Conservation (phyloP, 1,140 invertebrate genomes). For the Drosophila santomea region DNA sequence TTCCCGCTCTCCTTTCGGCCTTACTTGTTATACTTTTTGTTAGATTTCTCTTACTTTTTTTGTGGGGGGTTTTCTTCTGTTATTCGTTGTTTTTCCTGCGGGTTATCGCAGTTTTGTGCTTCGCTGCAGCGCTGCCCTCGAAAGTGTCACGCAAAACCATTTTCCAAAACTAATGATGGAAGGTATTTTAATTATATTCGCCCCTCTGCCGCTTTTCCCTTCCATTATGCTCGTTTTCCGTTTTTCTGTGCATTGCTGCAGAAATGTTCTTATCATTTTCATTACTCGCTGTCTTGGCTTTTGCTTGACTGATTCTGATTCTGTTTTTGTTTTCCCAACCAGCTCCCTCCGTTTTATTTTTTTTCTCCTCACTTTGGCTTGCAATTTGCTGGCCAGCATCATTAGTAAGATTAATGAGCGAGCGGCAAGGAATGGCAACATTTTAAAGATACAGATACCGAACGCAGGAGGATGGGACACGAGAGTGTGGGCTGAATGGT, state of each 20-base stretch:
- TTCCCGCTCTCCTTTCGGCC: conserved; percentile 25
- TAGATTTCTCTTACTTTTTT: not conserved
- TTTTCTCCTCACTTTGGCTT: conserved; percentile 48
- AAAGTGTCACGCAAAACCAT: conserved; percentile 76
- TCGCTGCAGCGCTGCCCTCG: conserved; percentile 63
- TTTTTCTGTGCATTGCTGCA: conserved; percentile 75
- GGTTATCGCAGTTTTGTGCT: conserved; percentile 79
- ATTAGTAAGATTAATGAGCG: conserved; percentile 80
- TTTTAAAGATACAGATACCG: conserved; percentile 52
- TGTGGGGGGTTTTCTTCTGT: conserved; percentile 3
- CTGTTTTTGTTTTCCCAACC: conserved; percentile 42
- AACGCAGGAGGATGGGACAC: not conserved
- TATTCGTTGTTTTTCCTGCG: conserved; percentile 49
- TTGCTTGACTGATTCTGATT: conserved; percentile 78
- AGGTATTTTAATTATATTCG: conserved; percentile 84
- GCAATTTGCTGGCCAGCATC: conserved; percentile 78
- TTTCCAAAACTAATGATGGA: conserved; percentile 79
- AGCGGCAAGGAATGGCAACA: conserved; percentile 33
- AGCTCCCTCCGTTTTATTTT: conserved; percentile 2
- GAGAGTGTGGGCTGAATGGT: conserved; percentile 4
- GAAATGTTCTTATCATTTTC: conserved; percentile 84
- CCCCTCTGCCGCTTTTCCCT: not conserved
- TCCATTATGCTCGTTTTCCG: conserved; percentile 31
- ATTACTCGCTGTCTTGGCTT: conserved; percentile 76
- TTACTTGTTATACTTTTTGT: not conserved